phyloP scores from a whole-genome alignment of 2,113 vertebrate species.

The Carassius auratus region DNA sequence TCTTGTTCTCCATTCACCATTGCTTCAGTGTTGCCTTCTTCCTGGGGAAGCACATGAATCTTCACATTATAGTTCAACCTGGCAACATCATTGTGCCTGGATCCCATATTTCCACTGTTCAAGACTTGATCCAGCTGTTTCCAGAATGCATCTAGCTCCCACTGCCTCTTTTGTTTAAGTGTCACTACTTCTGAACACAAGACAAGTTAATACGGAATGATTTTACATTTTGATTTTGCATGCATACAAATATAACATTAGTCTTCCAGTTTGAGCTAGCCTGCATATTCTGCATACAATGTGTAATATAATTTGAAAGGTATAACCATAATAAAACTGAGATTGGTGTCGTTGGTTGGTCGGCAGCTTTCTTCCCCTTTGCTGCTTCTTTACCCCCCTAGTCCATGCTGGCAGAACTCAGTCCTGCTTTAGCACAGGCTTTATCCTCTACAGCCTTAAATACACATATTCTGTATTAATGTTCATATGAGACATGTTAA shows the following conservation, averaged over 20 bases:
- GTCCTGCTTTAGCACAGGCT: constrained; percentile 60
- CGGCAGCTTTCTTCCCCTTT: constrained; percentile 69
- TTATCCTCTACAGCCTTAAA: constrained; percentile 70
- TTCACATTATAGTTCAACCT: constrained; percentile 75
- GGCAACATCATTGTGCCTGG: constrained; percentile 81
- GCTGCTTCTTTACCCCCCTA: constrained; percentile 67
- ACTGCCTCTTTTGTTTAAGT: constrained; percentile 53
- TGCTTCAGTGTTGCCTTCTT: constrained; percentile 70
- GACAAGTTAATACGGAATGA: too few species aligned
- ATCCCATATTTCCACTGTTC: constrained; percentile 75
- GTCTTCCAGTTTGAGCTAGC: not conserved
- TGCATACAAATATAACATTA: not conserved
- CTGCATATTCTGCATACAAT: not conserved
- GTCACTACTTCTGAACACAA: constrained; percentile 55
- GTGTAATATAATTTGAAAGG: not conserved
- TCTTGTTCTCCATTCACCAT: constrained; percentile 74
- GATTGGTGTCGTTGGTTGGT: constrained; percentile 74
- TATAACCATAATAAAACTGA: constrained; percentile 60
- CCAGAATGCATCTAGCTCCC: constrained; percentile 83
- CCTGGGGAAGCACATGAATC: constrained; percentile 62
- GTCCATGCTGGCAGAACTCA: constrained; percentile 61
- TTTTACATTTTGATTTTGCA: not conserved
- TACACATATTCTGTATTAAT: constrained; percentile 19
- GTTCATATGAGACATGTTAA: not conserved
- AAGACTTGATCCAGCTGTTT: constrained; percentile 81